These are phyloP conservation scores for Suncus etruscus DNA, from an alignment of 2,113 vertebrate genomes.

Conservation along the genomic window DNA sequence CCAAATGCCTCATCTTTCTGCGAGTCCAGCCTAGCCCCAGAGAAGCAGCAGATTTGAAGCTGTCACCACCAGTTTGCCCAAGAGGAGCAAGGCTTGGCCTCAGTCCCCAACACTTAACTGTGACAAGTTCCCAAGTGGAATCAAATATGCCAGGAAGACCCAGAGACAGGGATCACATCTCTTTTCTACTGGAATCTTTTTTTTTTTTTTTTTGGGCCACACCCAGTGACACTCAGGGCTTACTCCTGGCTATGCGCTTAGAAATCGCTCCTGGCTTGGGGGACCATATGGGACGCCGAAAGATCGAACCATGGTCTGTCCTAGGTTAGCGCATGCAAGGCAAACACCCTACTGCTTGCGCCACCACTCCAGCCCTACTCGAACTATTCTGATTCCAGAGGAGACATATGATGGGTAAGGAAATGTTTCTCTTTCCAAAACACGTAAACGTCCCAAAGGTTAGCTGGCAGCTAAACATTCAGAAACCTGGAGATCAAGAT, in stretches of 20 bases:
- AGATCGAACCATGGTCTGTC: too few species aligned
- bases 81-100: constrained; percentile 29
- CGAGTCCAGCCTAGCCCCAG: neutral
- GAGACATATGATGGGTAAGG: constrained; percentile 28
- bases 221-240: too few species aligned
- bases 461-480: constrained; percentile 21
- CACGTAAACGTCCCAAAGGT: constrained; percentile 18
- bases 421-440: constrained; percentile 40
- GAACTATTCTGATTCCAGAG: constrained; percentile 54
- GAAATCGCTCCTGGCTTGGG: too few species aligned
- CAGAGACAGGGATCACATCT: constrained; percentile 44
- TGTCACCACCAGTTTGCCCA: neutral
- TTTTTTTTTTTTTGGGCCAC: too few species aligned
- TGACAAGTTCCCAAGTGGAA: constrained; percentile 62
- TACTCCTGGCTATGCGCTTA: too few species aligned
- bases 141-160: constrained; percentile 22
- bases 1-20: neutral
- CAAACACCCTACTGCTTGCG: too few species aligned
- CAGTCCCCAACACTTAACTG: neutral
- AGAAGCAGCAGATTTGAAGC: constrained; percentile 44
- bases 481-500: constrained; percentile 45
- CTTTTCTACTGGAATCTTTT: constrained; percentile 2
- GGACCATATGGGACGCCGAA: too few species aligned
- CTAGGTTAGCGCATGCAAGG: too few species aligned
- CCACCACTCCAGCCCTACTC: too few species aligned